phyloP scores from a whole-genome alignment of 2,113 vertebrate genomes.

The Lipophrys pholis region DNA sequence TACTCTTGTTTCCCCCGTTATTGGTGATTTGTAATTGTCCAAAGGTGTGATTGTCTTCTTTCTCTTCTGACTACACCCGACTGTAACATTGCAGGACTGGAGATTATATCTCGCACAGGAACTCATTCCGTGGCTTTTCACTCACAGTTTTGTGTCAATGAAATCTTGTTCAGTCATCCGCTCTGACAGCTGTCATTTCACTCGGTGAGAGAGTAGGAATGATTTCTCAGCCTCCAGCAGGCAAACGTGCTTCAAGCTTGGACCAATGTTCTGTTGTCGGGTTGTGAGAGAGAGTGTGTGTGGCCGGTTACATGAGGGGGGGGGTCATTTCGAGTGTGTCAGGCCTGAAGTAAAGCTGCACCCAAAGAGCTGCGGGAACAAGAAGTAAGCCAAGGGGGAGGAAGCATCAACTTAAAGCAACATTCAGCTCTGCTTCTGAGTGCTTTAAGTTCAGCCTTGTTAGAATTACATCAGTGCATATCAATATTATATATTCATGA shows the following conservation, averaged over 20 bases:
- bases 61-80: too few relatives aligned
- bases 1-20: too few relatives aligned
- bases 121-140: slow-evolving; percentile 4
- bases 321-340: slow-evolving; percentile 30
- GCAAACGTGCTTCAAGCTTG: slow-evolving; percentile 28
- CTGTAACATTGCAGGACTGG: background rate
- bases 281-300: slow-evolving; percentile 56
- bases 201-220: slow-evolving; percentile 26
- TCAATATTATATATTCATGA: background rate
- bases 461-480: slow-evolving; percentile 7
- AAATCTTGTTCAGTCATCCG: slow-evolving; percentile 31
- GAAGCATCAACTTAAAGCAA: slow-evolving; percentile 14
- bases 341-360: slow-evolving; percentile 12
- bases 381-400: slow-evolving; percentile 2
- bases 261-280: slow-evolving; percentile 19
- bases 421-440: background rate
- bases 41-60: too few relatives aligned
- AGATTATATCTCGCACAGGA: background rate
- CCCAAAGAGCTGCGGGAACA: background rate
- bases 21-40: too few relatives aligned
- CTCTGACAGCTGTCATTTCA: slow-evolving; percentile 63
- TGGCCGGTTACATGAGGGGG: slow-evolving; percentile 26
- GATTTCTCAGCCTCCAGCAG: slow-evolving; percentile 32
- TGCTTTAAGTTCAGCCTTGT: slow-evolving; percentile 9
- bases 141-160: slow-evolving; percentile 13